These are phyloP conservation scores for Pseudolaguvia tuberculata DNA, from an alignment of 2,113 vertebrate genomes.

Conservation along the genomic window DNA sequence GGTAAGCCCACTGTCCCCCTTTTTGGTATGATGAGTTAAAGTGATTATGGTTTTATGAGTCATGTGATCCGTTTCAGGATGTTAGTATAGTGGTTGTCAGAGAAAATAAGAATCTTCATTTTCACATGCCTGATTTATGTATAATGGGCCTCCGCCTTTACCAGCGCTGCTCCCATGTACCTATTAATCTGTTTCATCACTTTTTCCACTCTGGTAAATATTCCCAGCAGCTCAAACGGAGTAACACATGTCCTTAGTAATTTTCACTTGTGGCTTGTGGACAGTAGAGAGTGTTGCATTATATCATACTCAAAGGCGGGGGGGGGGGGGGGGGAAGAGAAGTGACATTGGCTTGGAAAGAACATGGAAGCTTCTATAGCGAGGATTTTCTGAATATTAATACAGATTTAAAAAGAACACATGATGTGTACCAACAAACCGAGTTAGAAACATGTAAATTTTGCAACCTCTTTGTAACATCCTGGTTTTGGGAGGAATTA, in stretches of 20 bases:
- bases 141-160: neutral
- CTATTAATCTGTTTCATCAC: neutral
- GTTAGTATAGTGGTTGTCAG: neutral
- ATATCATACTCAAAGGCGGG: neutral
- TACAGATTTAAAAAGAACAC: neutral
- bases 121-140: neutral
- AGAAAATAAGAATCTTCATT: neutral
- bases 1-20: conserved; percentile 69
- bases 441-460: neutral
- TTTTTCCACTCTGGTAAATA: neutral
- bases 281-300: neutral
- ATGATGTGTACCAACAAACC: neutral
- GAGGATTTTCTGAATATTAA: neutral
- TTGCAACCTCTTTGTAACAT: neutral
- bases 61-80: neutral
- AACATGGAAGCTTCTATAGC: conserved; percentile 3
- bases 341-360: conserved; percentile 9
- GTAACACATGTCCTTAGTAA: neutral
- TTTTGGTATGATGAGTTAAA: neutral
- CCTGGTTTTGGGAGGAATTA: neutral
- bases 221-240: neutral
- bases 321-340: neutral
- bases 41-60: conserved; percentile 17
- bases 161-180: neutral
- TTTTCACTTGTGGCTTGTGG: neutral